These are phyloP conservation scores for Holacanthus passer DNA, from an alignment of 2,113 vertebrate species.

Conservation along the genomic window DNA sequence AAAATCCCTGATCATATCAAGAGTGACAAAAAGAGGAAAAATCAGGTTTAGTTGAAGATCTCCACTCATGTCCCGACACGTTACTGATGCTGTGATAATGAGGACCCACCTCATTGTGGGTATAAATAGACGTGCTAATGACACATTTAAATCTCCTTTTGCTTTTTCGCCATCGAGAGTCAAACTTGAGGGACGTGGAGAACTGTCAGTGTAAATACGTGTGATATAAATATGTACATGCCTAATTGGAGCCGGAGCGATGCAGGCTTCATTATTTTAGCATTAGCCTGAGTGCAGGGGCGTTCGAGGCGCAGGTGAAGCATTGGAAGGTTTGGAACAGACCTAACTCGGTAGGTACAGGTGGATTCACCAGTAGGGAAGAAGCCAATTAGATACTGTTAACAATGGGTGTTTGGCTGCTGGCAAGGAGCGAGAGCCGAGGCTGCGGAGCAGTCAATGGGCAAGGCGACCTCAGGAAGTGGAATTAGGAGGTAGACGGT, in stretches of 20 bases:
- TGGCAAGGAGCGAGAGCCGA: conserved; percentile 53
- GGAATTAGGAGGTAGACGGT: conserved; percentile 44
- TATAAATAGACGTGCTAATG: conserved; percentile 86
- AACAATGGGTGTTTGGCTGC: conserved; percentile 83
- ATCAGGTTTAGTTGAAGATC: conserved; percentile 29
- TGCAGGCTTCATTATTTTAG: conserved; percentile 80
- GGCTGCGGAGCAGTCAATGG: conserved; percentile 57
- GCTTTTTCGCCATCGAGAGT: conserved; percentile 57
- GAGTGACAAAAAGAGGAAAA: conserved; percentile 59
- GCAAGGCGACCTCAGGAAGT: conserved; percentile 65
- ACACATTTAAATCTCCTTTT: conserved; percentile 76
- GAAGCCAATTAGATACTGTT: conserved; percentile 82
- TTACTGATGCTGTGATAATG: conserved; percentile 80
- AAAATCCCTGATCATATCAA: conserved; percentile 46
- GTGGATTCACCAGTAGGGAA: conserved; percentile 82
- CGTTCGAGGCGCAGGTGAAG: conserved; percentile 67
- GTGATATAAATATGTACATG: conserved; percentile 74
- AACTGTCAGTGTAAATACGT: conserved; percentile 77
- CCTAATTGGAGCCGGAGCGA: conserved; percentile 70
- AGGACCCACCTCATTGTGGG: conserved; percentile 77
- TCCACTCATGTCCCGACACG: conserved; percentile 73
- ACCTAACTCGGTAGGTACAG: conserved; percentile 80
- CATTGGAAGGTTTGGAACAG: conserved; percentile 69
- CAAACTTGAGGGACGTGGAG: conserved; percentile 66
- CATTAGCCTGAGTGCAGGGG: conserved; percentile 77